Evolutionary conservation across 2,888 invertebrate species (phyloP).

Genomic region (Asteroscopus sphinx): DNA sequence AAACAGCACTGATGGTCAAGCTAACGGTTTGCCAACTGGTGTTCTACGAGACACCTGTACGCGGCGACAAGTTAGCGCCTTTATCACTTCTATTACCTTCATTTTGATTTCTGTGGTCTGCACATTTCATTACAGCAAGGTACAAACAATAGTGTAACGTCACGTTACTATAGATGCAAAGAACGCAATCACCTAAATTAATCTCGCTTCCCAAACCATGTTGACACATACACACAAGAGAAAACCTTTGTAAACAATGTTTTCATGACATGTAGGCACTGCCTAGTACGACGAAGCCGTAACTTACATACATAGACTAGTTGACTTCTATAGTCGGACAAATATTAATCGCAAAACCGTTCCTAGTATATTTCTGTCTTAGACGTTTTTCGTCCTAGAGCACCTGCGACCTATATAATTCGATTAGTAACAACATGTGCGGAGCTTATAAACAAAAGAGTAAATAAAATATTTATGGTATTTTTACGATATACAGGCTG

Average conservation of each 20-base stretch:
- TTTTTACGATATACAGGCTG: no score
- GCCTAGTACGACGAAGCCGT: slow-evolving; percentile 13
- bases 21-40: no score
- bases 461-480: slow-evolving; percentile 41
- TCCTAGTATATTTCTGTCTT: slow-evolving; percentile 1
- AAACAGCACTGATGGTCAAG: no score
- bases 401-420: slow-evolving; percentile 28
- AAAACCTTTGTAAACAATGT: slow-evolving; percentile 41
- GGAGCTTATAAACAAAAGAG: slow-evolving; percentile 27
- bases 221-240: slow-evolving; percentile 35
- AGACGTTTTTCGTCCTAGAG: slow-evolving; percentile 16
- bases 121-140: slow-evolving; percentile 29
- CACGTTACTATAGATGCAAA: slow-evolving; percentile 20
- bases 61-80: no score
- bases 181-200: slow-evolving; percentile 46
- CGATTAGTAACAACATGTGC: slow-evolving; percentile 25
- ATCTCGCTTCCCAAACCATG: slow-evolving; percentile 39
- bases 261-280: slow-evolving; percentile 25
- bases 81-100: no score
- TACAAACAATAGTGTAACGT: slow-evolving; percentile 13
- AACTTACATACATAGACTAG: slow-evolving; percentile 18
- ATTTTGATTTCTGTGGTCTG: no score
- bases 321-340: slow-evolving; percentile 15
- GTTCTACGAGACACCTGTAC: no score
- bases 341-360: slow-evolving; percentile 1